These are phyloP conservation scores for Therioaphis trifolii DNA, from an alignment of 2,888 invertebrate species.

Conservation along the genomic window DNA sequence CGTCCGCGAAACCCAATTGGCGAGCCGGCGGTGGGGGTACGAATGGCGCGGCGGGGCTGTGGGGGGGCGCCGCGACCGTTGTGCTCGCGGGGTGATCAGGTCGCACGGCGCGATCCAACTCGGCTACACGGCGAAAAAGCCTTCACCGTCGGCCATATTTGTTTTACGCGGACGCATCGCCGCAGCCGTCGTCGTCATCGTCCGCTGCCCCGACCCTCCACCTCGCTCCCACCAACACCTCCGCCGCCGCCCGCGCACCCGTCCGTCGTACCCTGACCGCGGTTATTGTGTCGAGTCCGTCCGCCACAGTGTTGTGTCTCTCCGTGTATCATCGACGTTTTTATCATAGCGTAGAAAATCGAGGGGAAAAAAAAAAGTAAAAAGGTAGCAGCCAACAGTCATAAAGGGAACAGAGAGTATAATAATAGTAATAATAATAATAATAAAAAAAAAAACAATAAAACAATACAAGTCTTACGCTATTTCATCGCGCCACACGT, in stretches of 20 bases:
- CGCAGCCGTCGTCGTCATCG: background rate
- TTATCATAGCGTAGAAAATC: no score
- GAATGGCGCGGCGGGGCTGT: background rate
- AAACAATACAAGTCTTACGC: no score
- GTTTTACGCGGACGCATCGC: background rate
- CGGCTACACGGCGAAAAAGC: background rate
- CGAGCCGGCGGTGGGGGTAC: background rate
- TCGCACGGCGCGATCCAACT: background rate
- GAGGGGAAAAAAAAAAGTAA: background rate
- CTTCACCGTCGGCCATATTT: slow-evolving; percentile 6
- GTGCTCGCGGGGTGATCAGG: background rate
- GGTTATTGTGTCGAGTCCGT: slow-evolving; percentile 9
- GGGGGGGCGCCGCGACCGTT: background rate
- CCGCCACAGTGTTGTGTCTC: slow-evolving; percentile 23
- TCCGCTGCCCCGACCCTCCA: background rate
- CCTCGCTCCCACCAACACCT: background rate
- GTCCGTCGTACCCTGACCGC: background rate
- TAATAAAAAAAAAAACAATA: no score
- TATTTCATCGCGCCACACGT: background rate
- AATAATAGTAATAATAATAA: no score
- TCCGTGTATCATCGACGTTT: background rate
- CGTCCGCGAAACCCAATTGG: no score
- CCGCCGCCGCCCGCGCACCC: background rate
- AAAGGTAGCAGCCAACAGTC: background rate
- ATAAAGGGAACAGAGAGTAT: no score